phyloP scores from a whole-genome alignment of 2,113 vertebrate genomes.

The Thomomys bottae region DNA sequence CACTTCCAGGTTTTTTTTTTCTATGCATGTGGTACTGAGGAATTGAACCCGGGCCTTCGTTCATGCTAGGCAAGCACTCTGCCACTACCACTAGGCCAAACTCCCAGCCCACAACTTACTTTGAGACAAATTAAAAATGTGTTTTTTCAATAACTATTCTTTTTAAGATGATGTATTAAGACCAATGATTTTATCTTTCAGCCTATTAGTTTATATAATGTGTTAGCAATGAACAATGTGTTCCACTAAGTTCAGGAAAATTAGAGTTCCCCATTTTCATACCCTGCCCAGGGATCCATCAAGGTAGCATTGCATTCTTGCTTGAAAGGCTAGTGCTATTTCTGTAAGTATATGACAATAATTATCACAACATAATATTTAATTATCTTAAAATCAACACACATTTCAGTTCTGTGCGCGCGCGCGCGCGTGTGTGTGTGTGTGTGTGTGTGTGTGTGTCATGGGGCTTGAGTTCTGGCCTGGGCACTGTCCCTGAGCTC shows the following conservation, averaged over 20 bases:
- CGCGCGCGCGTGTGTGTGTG: too few relatives aligned
- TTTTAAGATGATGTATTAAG: not conserved
- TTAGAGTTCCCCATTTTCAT: not conserved
- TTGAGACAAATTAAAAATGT: not conserved
- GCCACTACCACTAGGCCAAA: too few relatives aligned
- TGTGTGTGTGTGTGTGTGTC: too few relatives aligned
- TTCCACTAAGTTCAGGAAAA: not conserved
- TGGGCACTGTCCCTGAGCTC: too few relatives aligned
- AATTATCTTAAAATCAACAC: slow-evolving; percentile 30
- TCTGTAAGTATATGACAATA: slow-evolving; percentile 2
- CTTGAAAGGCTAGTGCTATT: slow-evolving; percentile 29
- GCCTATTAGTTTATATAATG: not conserved
- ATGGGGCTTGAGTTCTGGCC: too few relatives aligned
- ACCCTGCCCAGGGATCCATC: not conserved
- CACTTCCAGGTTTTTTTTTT: too few relatives aligned
- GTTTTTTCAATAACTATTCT: not conserved
- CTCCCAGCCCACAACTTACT: not conserved
- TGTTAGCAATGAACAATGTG: not conserved
- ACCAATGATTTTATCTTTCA: slow-evolving; percentile 33
- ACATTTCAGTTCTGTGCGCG: too few relatives aligned
- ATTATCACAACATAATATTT: not conserved
- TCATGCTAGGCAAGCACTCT: too few relatives aligned
- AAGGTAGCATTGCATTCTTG: not conserved
- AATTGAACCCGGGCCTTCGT: too few relatives aligned
- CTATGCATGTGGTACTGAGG: too few relatives aligned